phyloP scores from a whole-genome alignment of 1,140 invertebrate species.

The Drosophila sechellia region DNA sequence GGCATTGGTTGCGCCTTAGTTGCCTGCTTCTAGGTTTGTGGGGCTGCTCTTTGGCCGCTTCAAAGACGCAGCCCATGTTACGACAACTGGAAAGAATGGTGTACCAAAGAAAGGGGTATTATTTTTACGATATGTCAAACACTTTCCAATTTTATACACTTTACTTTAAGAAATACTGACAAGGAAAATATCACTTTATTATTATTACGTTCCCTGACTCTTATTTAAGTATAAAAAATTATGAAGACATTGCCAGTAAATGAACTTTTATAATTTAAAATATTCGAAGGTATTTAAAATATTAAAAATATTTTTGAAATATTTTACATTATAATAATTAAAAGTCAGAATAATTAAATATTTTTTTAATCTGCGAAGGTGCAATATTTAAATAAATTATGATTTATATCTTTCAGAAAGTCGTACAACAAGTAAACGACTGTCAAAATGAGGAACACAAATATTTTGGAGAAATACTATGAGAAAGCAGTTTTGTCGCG shows the following conservation, averaged over 20 bases:
- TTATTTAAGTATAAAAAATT: too few relatives aligned
- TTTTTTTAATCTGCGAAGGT: too few relatives aligned
- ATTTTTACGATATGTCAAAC: background rate
- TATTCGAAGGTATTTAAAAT: too few relatives aligned
- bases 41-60: slow-evolving; percentile 73
- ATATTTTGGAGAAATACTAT: background rate
- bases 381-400: too few relatives aligned
- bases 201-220: too few relatives aligned
- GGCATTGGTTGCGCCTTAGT: slow-evolving; percentile 54
- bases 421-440: background rate
- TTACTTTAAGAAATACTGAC: background rate
- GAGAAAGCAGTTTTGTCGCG: background rate
- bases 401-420: too few relatives aligned
- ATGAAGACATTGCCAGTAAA: too few relatives aligned
- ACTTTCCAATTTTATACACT: background rate
- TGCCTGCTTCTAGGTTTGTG: slow-evolving; percentile 47
- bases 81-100: slow-evolving; percentile 59
- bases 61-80: slow-evolving; percentile 83
- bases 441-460: background rate
- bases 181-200: too few relatives aligned
- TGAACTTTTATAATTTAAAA: too few relatives aligned
- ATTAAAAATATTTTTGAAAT: too few relatives aligned
- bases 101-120: background rate
- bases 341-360: too few relatives aligned
- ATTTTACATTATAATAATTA: too few relatives aligned